Percentiles rank a stretch among this genome's conserved stretches.
phyloP scores from a whole-genome alignment of 2,797 vertebrate genomes.

The Anisognathus igniventris region DNA sequence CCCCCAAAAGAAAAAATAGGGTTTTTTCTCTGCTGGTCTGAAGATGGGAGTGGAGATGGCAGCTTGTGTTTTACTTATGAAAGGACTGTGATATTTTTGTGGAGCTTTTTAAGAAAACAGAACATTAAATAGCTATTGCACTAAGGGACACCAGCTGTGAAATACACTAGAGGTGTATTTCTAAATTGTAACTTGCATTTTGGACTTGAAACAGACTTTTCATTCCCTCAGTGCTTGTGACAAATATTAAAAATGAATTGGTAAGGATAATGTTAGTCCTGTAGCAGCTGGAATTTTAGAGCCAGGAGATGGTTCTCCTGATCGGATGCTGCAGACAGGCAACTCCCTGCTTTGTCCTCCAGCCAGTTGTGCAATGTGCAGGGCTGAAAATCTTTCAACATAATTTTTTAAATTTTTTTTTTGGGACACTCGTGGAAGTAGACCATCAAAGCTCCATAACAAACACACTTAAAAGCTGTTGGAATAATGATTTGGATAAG shows the following conservation, averaged over 20 bases:
- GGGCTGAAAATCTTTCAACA: not conserved
- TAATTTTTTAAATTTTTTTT: not conserved
- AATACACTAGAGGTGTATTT: not conserved
- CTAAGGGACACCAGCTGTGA: not conserved
- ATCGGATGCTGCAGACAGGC: not conserved
- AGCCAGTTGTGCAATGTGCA: not conserved
- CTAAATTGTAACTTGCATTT: not conserved
- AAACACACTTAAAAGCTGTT: not conserved
- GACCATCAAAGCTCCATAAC: not conserved
- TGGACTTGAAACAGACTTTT: not conserved
- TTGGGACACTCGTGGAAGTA: not conserved
- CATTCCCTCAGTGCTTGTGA: not conserved
- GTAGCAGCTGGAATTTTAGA: not conserved
- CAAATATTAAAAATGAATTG: not conserved
- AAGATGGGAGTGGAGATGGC: not conserved
- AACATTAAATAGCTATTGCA: not conserved
- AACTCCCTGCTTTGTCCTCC: conserved; percentile 1
- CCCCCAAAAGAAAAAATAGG: not conserved
- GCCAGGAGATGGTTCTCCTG: not conserved
- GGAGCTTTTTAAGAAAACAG: not conserved
- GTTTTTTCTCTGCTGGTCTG: not conserved
- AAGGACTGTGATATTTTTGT: not conserved
- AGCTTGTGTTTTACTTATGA: not conserved
- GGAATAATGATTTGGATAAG: not conserved
- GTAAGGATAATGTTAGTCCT: not conserved